These are phyloP conservation scores for Cryptocephalus moraei DNA, from an alignment of 2,888 invertebrate genomes.

Conservation along the genomic window DNA sequence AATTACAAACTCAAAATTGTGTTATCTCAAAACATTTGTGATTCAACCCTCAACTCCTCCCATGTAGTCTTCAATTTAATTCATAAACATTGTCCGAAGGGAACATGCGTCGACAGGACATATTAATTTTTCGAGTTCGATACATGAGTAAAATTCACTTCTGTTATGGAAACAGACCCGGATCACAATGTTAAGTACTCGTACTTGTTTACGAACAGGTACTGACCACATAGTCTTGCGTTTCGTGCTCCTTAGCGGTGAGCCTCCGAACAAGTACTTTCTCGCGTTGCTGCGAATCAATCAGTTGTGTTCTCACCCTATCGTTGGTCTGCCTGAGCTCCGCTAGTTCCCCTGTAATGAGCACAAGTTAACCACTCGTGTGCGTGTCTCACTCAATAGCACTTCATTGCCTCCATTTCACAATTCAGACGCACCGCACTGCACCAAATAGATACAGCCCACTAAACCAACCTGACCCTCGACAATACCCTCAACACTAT, in stretches of 20 bases:
- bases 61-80: no score
- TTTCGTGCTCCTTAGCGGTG: constrained; percentile 92
- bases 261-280: constrained; percentile 85
- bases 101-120: no score
- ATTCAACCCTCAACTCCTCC: no score
- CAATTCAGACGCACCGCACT: constrained; percentile 20
- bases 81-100: no score
- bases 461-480: constrained; percentile 7
- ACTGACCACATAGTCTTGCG: constrained; percentile 91
- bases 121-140: no score
- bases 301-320: constrained; percentile 68
- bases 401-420: constrained; percentile 11
- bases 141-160: no score
- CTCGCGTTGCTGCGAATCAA: constrained; percentile 83
- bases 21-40: no score
- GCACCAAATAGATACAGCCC: constrained; percentile 21
- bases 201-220: constrained; percentile 12
- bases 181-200: no score
- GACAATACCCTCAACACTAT: constrained; percentile 9
- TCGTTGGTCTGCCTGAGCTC: constrained; percentile 69
- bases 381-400: constrained; percentile 10
- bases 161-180: no score
- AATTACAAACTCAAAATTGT: no score
- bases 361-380: constrained; percentile 19
- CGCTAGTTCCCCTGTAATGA: constrained; percentile 56